Percentiles rank a stretch among this genome's conserved stretches.
phyloP scores from a whole-genome alignment of 1,140 invertebrate species.

The Elymnias hypermnestra region DNA sequence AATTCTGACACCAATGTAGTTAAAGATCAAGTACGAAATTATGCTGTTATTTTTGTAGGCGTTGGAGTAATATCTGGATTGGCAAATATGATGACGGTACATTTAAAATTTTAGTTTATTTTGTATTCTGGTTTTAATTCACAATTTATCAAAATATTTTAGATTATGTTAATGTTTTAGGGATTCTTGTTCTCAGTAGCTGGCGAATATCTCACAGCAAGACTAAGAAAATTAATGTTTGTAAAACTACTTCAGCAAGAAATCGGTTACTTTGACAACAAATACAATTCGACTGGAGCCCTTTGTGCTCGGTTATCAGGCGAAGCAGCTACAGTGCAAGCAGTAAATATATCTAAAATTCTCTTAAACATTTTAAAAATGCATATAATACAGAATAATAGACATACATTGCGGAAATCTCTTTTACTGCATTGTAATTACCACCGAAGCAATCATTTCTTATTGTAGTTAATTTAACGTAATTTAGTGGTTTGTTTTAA shows the following conservation, averaged over 20 bases:
- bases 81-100: conserved; percentile 80
- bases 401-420: neutral
- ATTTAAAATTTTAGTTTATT: no score
- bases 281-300: conserved; percentile 81
- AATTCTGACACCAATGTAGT: conserved; percentile 68
- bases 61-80: conserved; percentile 80
- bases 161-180: conserved; percentile 26
- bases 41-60: conserved; percentile 80
- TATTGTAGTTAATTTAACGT: neutral
- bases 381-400: no score
- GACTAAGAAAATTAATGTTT: conserved; percentile 80
- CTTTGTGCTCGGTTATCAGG: conserved; percentile 83
- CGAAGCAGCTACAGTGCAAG: conserved; percentile 86
- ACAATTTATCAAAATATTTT: no score
- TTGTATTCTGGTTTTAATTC: no score
- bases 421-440: neutral
- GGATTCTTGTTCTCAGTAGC: conserved; percentile 79
- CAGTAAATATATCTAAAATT: conserved; percentile 76
- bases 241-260: conserved; percentile 82
- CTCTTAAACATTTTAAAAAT: no score
- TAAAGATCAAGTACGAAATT: conserved; percentile 73
- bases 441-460: neutral
- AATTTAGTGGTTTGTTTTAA: no score
- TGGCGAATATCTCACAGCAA: conserved; percentile 83
- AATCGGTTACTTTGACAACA: conserved; percentile 85